Evolutionary conservation across 2,888 invertebrate species (phyloP).

Genomic region (Coecobrya sp.): DNA sequence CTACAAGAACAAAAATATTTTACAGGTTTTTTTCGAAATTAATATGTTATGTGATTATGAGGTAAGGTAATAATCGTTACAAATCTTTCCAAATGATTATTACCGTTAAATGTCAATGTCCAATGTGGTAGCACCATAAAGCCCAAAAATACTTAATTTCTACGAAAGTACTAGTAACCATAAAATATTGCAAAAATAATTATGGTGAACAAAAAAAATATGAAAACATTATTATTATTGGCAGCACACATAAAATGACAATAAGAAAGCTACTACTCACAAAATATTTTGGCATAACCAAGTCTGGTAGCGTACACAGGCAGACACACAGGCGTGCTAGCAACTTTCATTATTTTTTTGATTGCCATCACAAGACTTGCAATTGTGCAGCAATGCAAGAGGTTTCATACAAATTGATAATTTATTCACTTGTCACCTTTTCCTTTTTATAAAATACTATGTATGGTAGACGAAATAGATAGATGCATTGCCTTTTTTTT

Average conservation of each 20-base stretch:
- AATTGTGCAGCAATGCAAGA: slow-evolving; percentile 54
- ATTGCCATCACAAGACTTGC: slow-evolving; percentile 79
- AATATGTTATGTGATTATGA: background rate
- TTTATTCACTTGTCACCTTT: background rate
- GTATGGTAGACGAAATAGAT: slow-evolving; percentile 60
- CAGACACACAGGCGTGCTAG: slow-evolving; percentile 61
- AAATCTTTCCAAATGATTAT: background rate
- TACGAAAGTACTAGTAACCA: slow-evolving; percentile 49
- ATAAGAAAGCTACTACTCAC: slow-evolving; percentile 32
- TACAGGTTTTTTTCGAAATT: background rate
- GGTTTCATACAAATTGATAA: slow-evolving; percentile 16
- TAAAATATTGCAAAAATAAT: slow-evolving; percentile 68
- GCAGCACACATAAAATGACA: slow-evolving; percentile 73
- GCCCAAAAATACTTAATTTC: slow-evolving; percentile 72
- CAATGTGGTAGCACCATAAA: slow-evolving; percentile 79
- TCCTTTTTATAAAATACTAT: slow-evolving; percentile 50
- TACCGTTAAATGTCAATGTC: slow-evolving; percentile 56
- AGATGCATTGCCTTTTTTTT: slow-evolving; percentile 62
- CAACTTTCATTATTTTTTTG: slow-evolving; percentile 45
- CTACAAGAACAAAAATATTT: slow-evolving; percentile 60
- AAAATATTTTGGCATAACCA: slow-evolving; percentile 63
- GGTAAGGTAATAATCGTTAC: background rate
- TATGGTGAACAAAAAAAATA: slow-evolving; percentile 48
- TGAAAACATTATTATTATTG: slow-evolving; percentile 58
- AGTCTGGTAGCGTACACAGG: background rate